A percentile compares a stretch with the other conserved stretches of the same genome.
These are phyloP conservation scores for Siniperca chuatsi DNA, from an alignment of 2,113 vertebrate species.

Conservation along the genomic window DNA sequence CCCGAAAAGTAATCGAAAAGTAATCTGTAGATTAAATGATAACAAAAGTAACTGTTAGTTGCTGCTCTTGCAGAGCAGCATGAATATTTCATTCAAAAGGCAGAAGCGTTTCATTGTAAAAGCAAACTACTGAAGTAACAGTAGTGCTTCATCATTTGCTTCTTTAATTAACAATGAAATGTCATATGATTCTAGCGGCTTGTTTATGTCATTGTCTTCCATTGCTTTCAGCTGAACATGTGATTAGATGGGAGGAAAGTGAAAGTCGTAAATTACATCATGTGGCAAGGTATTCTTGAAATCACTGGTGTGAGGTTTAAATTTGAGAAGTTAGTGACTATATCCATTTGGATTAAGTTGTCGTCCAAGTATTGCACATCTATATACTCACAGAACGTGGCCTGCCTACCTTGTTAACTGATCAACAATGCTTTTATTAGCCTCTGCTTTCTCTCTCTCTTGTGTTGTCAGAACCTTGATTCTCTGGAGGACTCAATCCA, in stretches of 20 bases:
- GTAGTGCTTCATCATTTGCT: background rate
- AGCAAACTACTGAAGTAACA: background rate
- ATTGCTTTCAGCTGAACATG: background rate
- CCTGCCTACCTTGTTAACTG: too few species aligned
- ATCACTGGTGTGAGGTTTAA: too few species aligned
- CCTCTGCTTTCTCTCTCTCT: background rate
- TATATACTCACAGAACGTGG: too few species aligned
- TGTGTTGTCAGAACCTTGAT: conserved; percentile 82
- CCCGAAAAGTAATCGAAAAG: too few species aligned
- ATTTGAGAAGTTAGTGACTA: too few species aligned
- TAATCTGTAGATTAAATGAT: background rate
- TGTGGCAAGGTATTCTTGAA: too few species aligned
- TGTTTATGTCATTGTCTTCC: background rate
- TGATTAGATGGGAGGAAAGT: background rate
- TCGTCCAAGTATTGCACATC: too few species aligned
- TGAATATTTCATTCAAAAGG: background rate
- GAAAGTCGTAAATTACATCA: too few species aligned
- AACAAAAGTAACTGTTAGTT: too few species aligned
- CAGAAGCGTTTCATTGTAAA: background rate
- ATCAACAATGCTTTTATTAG: background rate
- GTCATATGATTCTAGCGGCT: background rate
- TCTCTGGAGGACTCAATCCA: conserved; percentile 90
- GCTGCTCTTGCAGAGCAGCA: background rate
- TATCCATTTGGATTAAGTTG: too few species aligned
- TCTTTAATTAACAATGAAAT: background rate